phyloP scores from a whole-genome alignment of 92 coral and sea anemone species.

The Parazoanthus atlanticus region DNA sequence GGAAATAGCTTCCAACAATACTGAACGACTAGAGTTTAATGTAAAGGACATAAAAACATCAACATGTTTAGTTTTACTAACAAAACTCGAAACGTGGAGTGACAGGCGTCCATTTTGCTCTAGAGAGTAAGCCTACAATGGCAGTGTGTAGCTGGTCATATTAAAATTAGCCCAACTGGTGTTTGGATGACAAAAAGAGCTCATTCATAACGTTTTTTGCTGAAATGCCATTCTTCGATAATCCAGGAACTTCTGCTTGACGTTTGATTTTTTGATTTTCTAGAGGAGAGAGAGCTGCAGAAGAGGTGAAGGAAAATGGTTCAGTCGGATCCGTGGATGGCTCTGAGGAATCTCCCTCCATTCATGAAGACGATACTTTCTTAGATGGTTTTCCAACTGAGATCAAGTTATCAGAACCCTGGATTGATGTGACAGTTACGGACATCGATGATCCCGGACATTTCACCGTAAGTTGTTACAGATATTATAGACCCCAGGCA shows the following conservation, averaged over 20 bases:
- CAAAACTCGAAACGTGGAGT: too few species aligned
- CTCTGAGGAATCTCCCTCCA: conserved; percentile 37
- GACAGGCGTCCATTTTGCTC: too few species aligned
- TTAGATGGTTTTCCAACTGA: conserved; percentile 54
- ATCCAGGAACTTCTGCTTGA: background rate
- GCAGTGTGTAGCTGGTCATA: too few species aligned
- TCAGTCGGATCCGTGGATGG: conserved; percentile 40
- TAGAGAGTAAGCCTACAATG: too few species aligned
- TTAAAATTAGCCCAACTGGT: too few species aligned
- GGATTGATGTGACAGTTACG: conserved; percentile 82
- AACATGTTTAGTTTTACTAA: too few species aligned
- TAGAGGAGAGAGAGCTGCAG: conserved; percentile 1
- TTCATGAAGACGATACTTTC: conserved; percentile 25
- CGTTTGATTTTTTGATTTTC: background rate
- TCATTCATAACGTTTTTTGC: too few species aligned
- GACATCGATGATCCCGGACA: conserved; percentile 74
- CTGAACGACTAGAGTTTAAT: too few species aligned
- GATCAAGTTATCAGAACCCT: conserved; percentile 61
- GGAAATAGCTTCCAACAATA: too few species aligned
- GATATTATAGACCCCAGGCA: background rate
- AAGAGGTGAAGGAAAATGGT: conserved; percentile 20
- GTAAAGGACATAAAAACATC: too few species aligned
- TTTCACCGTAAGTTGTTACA: conserved; percentile 72
- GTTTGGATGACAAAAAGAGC: too few species aligned
- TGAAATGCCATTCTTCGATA: background rate